Evolutionary conservation across 2,888 invertebrate species (phyloP), one percentile per base, ranked within the genome.

Genomic region (Galerucella pusilla): DNA sequence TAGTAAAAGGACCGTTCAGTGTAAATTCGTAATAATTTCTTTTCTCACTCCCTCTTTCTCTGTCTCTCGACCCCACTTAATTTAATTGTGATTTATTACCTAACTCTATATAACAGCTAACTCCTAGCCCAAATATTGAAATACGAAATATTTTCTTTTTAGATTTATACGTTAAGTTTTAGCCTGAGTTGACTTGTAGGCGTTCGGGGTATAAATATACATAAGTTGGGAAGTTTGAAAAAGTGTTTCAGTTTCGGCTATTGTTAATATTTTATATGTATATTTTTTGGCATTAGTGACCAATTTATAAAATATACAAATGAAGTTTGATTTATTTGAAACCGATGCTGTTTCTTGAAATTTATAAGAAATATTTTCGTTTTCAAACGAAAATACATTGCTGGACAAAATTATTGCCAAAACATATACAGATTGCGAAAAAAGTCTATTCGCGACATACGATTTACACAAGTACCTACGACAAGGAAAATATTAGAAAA

Each of bases 41-140:
- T 82, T 79, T 78, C 79, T 70, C 71, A 75, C 65, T 61, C 28
- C 2, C 28, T 61, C 20, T 45, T 6, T 66, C 49, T 67, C 25
- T 28, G n/a, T 67, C 57, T 16, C 11, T 57, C 76, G 75, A 77
- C 78, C 81, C 82, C 80, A 78, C 79, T 81, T 80, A 76, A 81
- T 81, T 83, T 82, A 82, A 83, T 83, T 82, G 80, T 83, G 83
- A 83, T 83, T 83, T 83, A 83, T 82, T 77, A 75, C 73, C 77
- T 69, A 66, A 71, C 76, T 78, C 76, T 78, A 78, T 77, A 75
- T 77, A 75, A 74, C 77, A 70, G 73, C 73, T 78, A 77, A 78
- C 75, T 77, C 78, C 73, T 78, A 77, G 79, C 71, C 75, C 78
- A 79, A 79, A 79, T 79, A 78, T 79, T 79, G 79, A 76, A 77